Percentiles rank a stretch among this genome's conserved stretches.
These are phyloP conservation scores for Rhombomys opimus DNA, from an alignment of 2,113 vertebrate genomes.

Conservation along the genomic window DNA sequence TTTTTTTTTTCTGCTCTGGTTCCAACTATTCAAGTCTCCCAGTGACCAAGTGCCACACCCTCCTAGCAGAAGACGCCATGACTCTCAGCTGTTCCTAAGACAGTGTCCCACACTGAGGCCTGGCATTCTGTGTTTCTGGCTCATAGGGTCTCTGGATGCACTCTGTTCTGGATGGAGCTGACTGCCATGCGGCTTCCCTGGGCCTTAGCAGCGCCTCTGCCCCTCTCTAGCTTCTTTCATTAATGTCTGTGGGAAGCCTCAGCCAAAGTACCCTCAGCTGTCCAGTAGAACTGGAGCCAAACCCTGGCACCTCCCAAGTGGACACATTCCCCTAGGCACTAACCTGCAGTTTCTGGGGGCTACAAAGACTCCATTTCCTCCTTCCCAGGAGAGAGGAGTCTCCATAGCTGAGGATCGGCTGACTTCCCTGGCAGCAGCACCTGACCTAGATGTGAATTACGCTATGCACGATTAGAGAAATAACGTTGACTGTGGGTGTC, in stretches of 20 bases:
- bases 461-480: fast-evolving
- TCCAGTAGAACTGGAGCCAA: not conserved
- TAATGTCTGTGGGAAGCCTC: not conserved
- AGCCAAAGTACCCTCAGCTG: fast-evolving
- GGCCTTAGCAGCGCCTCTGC: fast-evolving
- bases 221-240: not conserved
- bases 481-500: not conserved
- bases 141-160: not conserved
- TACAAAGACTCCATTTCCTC: fast-evolving
- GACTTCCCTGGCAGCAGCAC: not conserved
- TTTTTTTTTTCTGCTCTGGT: fast-evolving
- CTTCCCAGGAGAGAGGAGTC: not conserved
- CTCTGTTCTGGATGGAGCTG: not conserved
- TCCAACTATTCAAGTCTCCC: no score
- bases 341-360: not conserved
- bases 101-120: not conserved
- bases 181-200: not conserved
- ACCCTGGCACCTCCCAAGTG: fast-evolving
- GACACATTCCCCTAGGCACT: fast-evolving
- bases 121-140: not conserved
- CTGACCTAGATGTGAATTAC: no score
- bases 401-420: fast-evolving
- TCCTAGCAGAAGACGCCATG: fast-evolving
- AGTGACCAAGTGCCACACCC: not conserved
- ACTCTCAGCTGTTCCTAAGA: not conserved